Percentiles rank a stretch among this genome's conserved stretches.
These are phyloP conservation scores for Paedocypris sp. DNA, from an alignment of 2,113 vertebrate species.

Conservation along the genomic window DNA sequence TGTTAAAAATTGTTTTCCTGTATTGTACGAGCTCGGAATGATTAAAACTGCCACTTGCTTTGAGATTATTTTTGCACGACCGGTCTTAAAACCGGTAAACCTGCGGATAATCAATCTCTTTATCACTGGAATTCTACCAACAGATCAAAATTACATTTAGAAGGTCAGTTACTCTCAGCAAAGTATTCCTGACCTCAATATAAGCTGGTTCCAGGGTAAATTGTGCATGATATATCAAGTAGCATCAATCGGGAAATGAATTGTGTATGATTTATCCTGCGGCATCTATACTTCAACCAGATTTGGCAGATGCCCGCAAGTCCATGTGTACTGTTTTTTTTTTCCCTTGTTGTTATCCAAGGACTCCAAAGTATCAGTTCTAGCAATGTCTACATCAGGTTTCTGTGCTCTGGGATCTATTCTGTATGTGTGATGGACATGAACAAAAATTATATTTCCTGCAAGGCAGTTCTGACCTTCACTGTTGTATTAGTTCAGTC, in stretches of 20 bases:
- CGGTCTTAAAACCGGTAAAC: too few relatives aligned
- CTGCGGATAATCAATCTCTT: too few relatives aligned
- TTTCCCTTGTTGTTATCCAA: background rate
- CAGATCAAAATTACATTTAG: slow-evolving; percentile 17
- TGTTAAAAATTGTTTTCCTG: background rate
- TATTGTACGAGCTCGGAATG: background rate
- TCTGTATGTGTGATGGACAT: slow-evolving; percentile 41
- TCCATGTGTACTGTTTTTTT: background rate
- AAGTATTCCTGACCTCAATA: slow-evolving; percentile 37
- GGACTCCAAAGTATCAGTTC: background rate
- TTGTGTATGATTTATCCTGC: slow-evolving; percentile 38
- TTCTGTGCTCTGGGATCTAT: too few relatives aligned
- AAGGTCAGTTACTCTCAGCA: background rate
- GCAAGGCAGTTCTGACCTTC: slow-evolving; percentile 44
- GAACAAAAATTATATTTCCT: slow-evolving; percentile 18
- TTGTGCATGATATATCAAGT: slow-evolving; percentile 39
- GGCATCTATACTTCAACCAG: background rate
- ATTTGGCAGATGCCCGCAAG: background rate
- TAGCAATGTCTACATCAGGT: too few relatives aligned
- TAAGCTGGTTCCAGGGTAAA: slow-evolving; percentile 41
- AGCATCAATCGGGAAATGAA: background rate
- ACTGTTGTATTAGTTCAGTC: slow-evolving; percentile 35
- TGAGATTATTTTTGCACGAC: background rate
- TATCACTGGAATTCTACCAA: background rate
- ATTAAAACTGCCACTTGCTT: background rate